Evolutionary conservation across 2,113 vertebrate species (phyloP).

Genomic region (Apeltes quadracus): DNA sequence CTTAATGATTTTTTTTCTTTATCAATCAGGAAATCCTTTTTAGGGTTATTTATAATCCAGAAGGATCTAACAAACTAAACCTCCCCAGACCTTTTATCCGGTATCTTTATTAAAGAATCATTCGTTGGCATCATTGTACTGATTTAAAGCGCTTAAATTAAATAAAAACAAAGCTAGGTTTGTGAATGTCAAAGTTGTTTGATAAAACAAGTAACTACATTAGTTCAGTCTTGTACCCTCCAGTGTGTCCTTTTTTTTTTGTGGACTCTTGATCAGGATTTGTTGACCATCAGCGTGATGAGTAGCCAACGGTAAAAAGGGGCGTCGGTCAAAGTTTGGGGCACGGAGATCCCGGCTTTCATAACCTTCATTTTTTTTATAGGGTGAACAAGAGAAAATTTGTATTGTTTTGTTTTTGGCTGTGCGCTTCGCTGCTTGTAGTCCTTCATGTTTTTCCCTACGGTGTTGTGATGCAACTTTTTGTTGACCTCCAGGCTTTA

Average conservation of each 20-base stretch:
- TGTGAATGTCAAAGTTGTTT: constrained; percentile 15
- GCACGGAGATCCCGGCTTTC: not conserved
- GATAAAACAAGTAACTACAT: not conserved
- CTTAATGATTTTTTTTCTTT: not conserved
- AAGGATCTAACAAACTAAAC: not conserved
- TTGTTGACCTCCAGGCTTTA: not conserved
- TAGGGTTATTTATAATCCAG: not conserved
- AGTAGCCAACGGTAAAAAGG: too few species aligned
- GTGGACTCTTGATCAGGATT: not conserved
- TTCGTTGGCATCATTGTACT: not conserved
- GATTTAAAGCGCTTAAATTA: not conserved
- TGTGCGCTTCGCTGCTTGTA: not conserved
- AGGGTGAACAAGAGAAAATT: not conserved
- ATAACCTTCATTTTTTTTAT: constrained; percentile 3
- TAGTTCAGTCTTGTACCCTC: not conserved
- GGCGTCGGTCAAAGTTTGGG: constrained; percentile 3
- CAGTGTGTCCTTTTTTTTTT: not conserved
- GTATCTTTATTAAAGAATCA: too few species aligned
- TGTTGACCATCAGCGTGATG: not conserved
- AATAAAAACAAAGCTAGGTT: not conserved
- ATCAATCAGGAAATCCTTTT: not conserved
- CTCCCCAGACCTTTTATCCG: not conserved
- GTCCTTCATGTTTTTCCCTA: not conserved
- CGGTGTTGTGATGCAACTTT: not conserved
- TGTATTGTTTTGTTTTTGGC: not conserved